Base-by-base conservation (phyloP, 2,888 invertebrate genomes). In the Caradrina clavipalpis region DNA sequence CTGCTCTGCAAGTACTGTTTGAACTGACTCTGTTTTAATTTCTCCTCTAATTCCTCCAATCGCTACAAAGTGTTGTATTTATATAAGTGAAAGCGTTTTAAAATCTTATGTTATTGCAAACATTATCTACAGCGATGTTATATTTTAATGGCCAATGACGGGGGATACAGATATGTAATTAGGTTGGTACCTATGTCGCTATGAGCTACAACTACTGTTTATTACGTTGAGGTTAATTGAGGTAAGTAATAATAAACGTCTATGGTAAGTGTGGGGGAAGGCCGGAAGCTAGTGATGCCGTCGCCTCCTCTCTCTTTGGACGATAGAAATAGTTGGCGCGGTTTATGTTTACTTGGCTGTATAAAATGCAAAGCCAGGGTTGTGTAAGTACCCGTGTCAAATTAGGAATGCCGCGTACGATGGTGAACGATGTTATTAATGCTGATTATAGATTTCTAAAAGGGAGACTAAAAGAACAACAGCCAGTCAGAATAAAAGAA, bases 1-100 rank as follows among this genome's bases (percentile, higher is more conserved):
- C 86, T 85, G 76, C 81, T 93, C 65, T 94, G 92, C 50, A 95
- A 86, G 74, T 93, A 95, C 78, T 95, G 92, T 74, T 95, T 95
- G 82, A 96, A 96, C 75, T 95, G 92, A 66, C 84, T 93, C 72
- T 95, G 94, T 76, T 94, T 95, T 0, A 94, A 84, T 91, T 95
- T 95, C 86, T 95, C 94, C 79, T 96, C 96, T 63, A 96, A 78
- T 66, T 95, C 95, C 85, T 94, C 93, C 54, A 95, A 82, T 69
- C 91, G 88, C 94, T 95, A 78, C 17, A 78, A 74, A 62, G 59
- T 53, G 53, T 50, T 54, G 17, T 54, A 15, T 61, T 56, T 59
- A 69, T 57, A 42, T 67, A 60, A 81, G 87, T 83, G 86, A 88
- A 87, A 90, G 88, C 26, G 42, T 57, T 72, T 61, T 50, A 50